Percentiles rank a stretch among this genome's conserved stretches.
Evolutionary conservation across 2,888 invertebrate species (phyloP).

Genomic region (Rhamnusium bicolor): DNA sequence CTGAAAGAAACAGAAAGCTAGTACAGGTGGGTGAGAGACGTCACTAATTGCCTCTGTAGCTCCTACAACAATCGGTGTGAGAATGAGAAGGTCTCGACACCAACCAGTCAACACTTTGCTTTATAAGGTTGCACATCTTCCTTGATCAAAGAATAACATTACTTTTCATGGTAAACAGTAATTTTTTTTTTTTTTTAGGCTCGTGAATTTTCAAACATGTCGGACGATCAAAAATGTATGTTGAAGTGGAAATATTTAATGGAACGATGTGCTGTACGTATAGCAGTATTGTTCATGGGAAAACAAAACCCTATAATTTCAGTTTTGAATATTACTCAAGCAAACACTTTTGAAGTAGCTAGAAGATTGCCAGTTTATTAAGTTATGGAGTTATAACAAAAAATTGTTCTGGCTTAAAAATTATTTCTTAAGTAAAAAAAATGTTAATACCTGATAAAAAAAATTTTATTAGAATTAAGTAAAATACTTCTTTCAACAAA

Average conservation of each 20-base stretch:
- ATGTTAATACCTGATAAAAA: background rate
- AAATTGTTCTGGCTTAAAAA: background rate
- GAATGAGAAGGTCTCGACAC: too few species aligned
- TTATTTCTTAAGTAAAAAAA: background rate
- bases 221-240: conserved; percentile 72
- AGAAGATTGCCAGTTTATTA: conserved; percentile 67
- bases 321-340: conserved; percentile 63
- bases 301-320: conserved; percentile 65
- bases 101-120: too few species aligned
- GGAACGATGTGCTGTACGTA: conserved; percentile 76
- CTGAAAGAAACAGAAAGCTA: too few species aligned
- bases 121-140: too few species aligned
- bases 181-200: conserved; percentile 70
- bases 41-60: too few species aligned
- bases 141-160: too few species aligned
- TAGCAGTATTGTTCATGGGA: conserved; percentile 68
- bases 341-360: conserved; percentile 65
- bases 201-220: conserved; percentile 73
- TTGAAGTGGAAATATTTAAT: conserved; percentile 79
- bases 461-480: background rate
- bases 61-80: too few species aligned
- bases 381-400: too few species aligned
- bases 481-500: background rate
- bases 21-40: too few species aligned
- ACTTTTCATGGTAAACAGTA: too few species aligned